phyloP scores from a whole-genome alignment of 1,140 invertebrate genomes.

The Holotrichia oblita region DNA sequence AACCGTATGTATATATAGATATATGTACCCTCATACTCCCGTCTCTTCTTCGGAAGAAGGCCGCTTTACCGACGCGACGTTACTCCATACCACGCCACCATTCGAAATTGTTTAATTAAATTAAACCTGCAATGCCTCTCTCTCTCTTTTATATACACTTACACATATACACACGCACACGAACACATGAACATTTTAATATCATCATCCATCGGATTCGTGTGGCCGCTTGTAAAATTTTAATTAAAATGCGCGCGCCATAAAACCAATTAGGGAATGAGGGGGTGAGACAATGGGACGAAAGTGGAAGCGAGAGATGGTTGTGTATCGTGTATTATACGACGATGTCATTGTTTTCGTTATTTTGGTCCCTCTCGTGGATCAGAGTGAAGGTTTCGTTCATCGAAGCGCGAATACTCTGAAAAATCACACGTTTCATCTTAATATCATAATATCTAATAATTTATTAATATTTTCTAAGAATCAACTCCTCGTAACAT shows the following conservation, averaged over 20 bases:
- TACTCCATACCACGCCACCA: too few relatives aligned
- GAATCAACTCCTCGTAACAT: too few relatives aligned
- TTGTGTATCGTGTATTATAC: too few relatives aligned
- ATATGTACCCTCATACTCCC: neutral
- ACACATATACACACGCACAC: neutral
- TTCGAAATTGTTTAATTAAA: constrained; percentile 34
- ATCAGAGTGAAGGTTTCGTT: too few relatives aligned
- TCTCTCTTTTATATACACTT: neutral
- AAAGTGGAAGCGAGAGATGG: too few relatives aligned
- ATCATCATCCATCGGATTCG: constrained; percentile 11
- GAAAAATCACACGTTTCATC: too few relatives aligned
- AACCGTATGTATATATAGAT: neutral
- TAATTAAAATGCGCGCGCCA: constrained; percentile 11
- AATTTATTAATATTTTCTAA: too few relatives aligned
- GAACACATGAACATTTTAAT: neutral
- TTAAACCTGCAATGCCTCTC: neutral
- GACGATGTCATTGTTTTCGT: too few relatives aligned
- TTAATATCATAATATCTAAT: too few relatives aligned
- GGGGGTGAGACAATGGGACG: neutral
- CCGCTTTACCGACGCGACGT: constrained; percentile 3
- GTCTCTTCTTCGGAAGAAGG: constrained; percentile 10
- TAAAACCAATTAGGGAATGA: constrained; percentile 6
- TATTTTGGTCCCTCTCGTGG: too few relatives aligned
- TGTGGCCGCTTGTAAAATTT: constrained; percentile 11
- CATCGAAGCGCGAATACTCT: too few relatives aligned